phyloP scores from a whole-genome alignment of 2,888 invertebrate genomes.

The Drosophila mayaguana region DNA sequence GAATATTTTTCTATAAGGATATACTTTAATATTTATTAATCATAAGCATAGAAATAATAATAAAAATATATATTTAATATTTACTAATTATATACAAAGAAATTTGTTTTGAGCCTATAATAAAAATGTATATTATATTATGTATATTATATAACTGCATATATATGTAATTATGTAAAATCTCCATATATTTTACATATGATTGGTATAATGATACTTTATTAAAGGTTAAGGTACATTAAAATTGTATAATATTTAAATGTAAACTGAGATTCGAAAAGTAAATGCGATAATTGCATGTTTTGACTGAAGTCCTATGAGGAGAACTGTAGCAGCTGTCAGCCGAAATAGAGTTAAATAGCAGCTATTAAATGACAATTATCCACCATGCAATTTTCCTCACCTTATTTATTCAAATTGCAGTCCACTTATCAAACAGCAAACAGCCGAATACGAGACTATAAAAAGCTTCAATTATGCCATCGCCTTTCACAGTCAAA shows the following conservation, averaged over 20 bases:
- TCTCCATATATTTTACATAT: too few species aligned
- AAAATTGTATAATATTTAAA: slow-evolving; percentile 2
- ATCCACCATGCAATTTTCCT: slow-evolving; percentile 52
- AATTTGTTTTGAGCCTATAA: too few species aligned
- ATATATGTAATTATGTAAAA: too few species aligned
- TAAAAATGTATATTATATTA: too few species aligned
- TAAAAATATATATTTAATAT: too few species aligned
- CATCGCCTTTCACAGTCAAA: slow-evolving; percentile 14
- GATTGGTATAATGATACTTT: too few species aligned
- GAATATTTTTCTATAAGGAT: too few species aligned
- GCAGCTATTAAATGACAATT: slow-evolving; percentile 46
- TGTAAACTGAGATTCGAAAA: slow-evolving; percentile 4
- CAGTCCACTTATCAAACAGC: slow-evolving; percentile 40
- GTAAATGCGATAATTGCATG: slow-evolving; percentile 29
- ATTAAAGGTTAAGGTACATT: not conserved
- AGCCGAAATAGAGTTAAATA: slow-evolving; percentile 32
- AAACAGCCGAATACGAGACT: slow-evolving; percentile 9
- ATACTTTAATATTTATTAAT: too few species aligned
- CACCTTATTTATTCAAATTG: slow-evolving; percentile 62
- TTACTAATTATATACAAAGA: too few species aligned
- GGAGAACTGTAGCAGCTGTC: slow-evolving; percentile 43
- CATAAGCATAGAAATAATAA: too few species aligned
- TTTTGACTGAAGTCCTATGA: slow-evolving; percentile 15
- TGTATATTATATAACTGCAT: too few species aligned
- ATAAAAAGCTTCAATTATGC: slow-evolving; percentile 32